Evolutionary conservation across 1,140 invertebrate genomes (phyloP), one percentile per base, ranked within the genome.

Genomic region (Gerris buenoi): DNA sequence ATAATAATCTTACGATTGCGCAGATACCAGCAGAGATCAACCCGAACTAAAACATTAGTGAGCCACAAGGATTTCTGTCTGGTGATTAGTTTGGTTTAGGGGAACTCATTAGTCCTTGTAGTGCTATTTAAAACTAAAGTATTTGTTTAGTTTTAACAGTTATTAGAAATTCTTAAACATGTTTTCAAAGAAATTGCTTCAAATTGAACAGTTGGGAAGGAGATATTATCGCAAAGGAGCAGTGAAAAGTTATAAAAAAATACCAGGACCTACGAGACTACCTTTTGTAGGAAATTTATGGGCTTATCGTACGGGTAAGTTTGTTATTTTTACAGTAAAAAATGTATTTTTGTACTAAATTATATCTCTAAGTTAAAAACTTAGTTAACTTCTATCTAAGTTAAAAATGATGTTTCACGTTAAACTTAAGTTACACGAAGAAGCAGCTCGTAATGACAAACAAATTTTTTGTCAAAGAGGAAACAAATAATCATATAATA

Each of bases 181-280:
- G 33, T 46, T 46, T 46, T 46, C 33, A 46, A 5, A 18, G 18
- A 46, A 46, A 18, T 18, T 46, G 33, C 5, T 5, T 10, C 5
- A 10, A 5, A 18, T 46, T 5, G 33, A 46, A 18, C 5, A 46
- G 33, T 5, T 46, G 33, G 33, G 33, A 63, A 63, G 59, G 22
- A 61, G 80, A 22, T 63, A 26, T 15, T 26, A 63, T 27, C 2
- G 27, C 2, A 63, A 26, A 18, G 78, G 81, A 72, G 25, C 61
- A 18, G 61, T 63, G 61, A 63, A 63, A 25, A 25, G 23, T 25
- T 63, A 25, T 63, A 26, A 25, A 2, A 26, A 25, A 25, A 63
- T 63, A 18, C 61, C 61, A 25, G 61, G 61, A 63, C 61, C 61
- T 2, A 25, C 2, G 5, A 27, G 23, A 26, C 25, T 63, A 14